phyloP scores from a whole-genome alignment of 2,113 vertebrate genomes.

The Sinocyclocheilus anophthalmus region DNA sequence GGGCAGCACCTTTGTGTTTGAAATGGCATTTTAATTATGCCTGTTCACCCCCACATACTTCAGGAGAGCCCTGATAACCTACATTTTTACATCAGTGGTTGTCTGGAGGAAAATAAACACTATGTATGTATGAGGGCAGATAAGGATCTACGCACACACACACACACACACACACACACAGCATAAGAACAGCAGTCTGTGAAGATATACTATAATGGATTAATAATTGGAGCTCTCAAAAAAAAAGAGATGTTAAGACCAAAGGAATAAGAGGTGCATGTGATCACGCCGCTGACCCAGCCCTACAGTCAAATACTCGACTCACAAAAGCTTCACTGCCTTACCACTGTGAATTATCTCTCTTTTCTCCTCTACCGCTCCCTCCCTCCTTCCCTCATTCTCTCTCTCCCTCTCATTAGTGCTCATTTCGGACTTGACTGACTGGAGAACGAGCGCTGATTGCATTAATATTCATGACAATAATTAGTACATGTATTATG shows the following conservation, averaged over 20 bases:
- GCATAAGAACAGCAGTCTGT: conserved; percentile 11
- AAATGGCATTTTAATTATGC: too few relatives aligned
- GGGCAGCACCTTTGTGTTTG: conserved; percentile 54
- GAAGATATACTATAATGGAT: background rate
- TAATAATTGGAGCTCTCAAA: conserved; percentile 38
- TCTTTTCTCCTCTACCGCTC: conserved; percentile 37
- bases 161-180: background rate
- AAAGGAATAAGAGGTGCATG: conserved; percentile 70
- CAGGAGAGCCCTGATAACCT: conserved; percentile 28
- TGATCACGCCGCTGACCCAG: conserved; percentile 48
- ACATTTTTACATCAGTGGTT: conserved; percentile 31
- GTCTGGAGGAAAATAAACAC: conserved; percentile 1
- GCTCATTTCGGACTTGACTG: conserved; percentile 90
- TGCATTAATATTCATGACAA: conserved; percentile 99
- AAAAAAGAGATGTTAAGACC: conserved; percentile 48
- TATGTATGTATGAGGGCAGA: background rate
- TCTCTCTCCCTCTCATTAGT: conserved; percentile 88
- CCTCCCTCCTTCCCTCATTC: conserved; percentile 54
- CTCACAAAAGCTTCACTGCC: conserved; percentile 57
- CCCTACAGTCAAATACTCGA: conserved; percentile 62
- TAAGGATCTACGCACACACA: background rate
- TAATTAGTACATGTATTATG: conserved; percentile 95
- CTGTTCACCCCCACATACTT: too few relatives aligned
- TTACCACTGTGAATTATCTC: conserved; percentile 59
- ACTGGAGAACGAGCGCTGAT: conserved; percentile 87